Conservation (phyloP, 2,113 vertebrate genomes). For the Empidonax alnorum region DNA sequence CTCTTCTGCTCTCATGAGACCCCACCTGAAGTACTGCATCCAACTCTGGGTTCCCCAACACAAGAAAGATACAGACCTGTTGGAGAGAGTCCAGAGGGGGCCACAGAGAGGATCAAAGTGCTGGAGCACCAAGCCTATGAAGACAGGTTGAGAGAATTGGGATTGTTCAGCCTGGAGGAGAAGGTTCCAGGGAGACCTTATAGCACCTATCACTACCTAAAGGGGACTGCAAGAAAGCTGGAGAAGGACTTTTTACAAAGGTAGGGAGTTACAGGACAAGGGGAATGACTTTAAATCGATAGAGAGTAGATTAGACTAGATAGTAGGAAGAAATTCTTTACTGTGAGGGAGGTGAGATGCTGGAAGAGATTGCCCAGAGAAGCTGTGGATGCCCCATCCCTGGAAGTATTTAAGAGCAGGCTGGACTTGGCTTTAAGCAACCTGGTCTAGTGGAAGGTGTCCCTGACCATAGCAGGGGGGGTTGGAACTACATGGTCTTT, state of each 20-base stretch:
- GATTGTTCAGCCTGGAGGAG: background rate
- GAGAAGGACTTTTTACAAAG: background rate
- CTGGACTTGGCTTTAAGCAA: background rate
- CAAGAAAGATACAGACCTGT: background rate
- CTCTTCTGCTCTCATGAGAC: background rate
- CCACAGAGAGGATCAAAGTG: background rate
- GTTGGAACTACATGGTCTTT: background rate
- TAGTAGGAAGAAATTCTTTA: background rate
- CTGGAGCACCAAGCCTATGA: background rate
- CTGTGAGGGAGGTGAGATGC: background rate
- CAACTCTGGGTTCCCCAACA: background rate
- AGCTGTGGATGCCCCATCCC: background rate
- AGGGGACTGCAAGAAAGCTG: background rate
- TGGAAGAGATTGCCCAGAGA: background rate
- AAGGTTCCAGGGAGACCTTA: background rate
- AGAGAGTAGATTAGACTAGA: background rate
- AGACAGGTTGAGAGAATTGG: background rate
- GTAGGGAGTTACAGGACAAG: background rate
- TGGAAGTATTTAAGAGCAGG: background rate
- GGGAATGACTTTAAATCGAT: background rate
- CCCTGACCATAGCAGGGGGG: background rate
- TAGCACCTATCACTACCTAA: background rate
- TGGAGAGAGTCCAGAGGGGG: background rate
- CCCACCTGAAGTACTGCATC: too few relatives aligned
- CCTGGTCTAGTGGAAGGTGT: background rate